Base-by-base conservation (phyloP, 2,113 vertebrate genomes). In the Hyperopisus bebe region DNA sequence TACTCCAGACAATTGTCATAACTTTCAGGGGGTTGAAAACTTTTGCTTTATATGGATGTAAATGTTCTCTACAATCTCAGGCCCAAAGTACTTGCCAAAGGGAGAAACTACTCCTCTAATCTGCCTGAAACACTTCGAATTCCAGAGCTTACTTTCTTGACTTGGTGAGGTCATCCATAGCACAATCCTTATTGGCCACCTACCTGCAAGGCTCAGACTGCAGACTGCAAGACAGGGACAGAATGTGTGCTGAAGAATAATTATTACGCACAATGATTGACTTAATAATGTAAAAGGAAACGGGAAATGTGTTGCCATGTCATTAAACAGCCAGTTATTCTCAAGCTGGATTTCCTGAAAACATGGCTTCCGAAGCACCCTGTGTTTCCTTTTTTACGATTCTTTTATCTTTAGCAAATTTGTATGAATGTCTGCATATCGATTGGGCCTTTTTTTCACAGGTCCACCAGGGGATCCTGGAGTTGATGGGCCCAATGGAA, bases 401-500 rank as follows among this genome's bases (percentile, higher is more conserved):
- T 77, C 2, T 19, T 39, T 77, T 77, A 77, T 39, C 13, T 39
- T 83, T 83, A n/a, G 44, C 8, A n/a, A 21, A 15, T 17, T 86
- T 46, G 44, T 53, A 31, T 17, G 9, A 31, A 86, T 86, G 48
- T 35, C 47, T 51, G 35, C 7, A 44, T 88, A 44, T 21, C 1
- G 5, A 21, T 8, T 62, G 21, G n/a, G n/a, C n/a, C 8, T 21
- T 62, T 62, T 88, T 44, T 2, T 35, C 48, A 42, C 88, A 96
- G 96, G 96, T 80, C 84, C 58, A 88, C 48, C 91, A 87, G 96
- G 96, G 90, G 92, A 95, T 35, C 91, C 90, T 0, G 95, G 95
- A 7, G 74, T 15, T 46, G 91, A 91, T 6, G 96, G 96, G 47
- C 17, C 35, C 15, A 77, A 7, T 2, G 95, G 95, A 88, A 48